Evolutionary conservation across 92 coral and sea anemone species (phyloP), one percentile per base, ranked within the genome.

Genomic region (Epizoanthus ramosus): DNA sequence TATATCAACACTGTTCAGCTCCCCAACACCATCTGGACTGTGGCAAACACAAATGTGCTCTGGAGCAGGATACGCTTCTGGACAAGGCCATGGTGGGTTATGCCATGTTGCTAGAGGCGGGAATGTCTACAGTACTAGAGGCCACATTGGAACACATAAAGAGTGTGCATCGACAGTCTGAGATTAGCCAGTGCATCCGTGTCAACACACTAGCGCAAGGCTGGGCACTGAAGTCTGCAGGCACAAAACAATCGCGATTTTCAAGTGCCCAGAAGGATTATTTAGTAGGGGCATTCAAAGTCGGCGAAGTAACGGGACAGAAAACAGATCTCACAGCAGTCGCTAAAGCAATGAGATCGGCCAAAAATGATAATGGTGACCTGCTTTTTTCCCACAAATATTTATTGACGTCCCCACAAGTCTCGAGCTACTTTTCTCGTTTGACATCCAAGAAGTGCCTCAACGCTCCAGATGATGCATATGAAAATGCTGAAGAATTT

Each of bases 51-150:
- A 35, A 75, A 73, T 77, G 82, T 75, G 87, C 63, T 63, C 75
- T 89, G 83, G 89, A 90, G 64, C 89, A 79, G 69, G 89, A 89
- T 80, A 89, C 92, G 18, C 81, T 89, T 8, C 79, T 64, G 28
- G 92, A 89, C 85, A 89, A 89, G 72, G 92, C 92, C 75, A 87
- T 83, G 88, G 25, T 74, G 37, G 43, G 19, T 14, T 88, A 84
- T 33, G 83, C 92, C 79, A 39, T 75, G 15, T 73, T 84, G 45
- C 79, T 88, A 10, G 88, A 76, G 18, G 65, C 70, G 39, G 91
- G 85, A 9, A 61, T 24, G 68, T 75, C 72, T 2, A 61, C 57
- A 22, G 74, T 74, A 22, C 68, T 31, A 19, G 73, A 57, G 47
- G 35, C 79, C 31, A 3, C 15, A 14, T 1, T 63, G 5, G 28